These are phyloP conservation scores for Agapetus fuscipes DNA, from an alignment of 2,888 invertebrate genomes.

Conservation along the genomic window DNA sequence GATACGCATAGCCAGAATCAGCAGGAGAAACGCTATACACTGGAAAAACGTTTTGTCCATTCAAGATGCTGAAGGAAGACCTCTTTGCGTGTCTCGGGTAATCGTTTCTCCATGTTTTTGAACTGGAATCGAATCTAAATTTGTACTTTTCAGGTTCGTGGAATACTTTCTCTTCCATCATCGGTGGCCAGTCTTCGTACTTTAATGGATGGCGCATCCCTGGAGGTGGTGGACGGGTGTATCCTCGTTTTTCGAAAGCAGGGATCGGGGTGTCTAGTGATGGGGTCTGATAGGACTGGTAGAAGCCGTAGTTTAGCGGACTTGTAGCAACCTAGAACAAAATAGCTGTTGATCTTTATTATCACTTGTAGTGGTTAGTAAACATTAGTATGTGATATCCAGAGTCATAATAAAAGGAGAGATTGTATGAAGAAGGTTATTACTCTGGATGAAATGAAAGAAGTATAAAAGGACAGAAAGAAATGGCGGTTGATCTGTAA, in stretches of 20 bases:
- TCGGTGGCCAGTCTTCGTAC: not conserved
- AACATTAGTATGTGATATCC: too few species aligned
- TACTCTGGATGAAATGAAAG: too few species aligned
- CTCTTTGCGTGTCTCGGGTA: conserved; percentile 6
- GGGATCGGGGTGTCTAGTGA: conserved; percentile 28
- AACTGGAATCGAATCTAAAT: conserved; percentile 21
- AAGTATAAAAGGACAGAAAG: too few species aligned
- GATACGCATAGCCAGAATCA: not conserved
- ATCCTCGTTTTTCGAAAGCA: conserved; percentile 35
- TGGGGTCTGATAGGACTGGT: conserved; percentile 46
- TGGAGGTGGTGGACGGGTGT: conserved; percentile 26
- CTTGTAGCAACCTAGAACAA: conserved; percentile 56
- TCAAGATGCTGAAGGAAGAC: conserved; percentile 7
- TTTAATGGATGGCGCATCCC: conserved; percentile 22
- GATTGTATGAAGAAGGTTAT: too few species aligned
- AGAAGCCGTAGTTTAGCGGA: conserved; percentile 67
- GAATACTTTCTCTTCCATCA: conserved; percentile 12
- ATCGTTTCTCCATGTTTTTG: conserved; percentile 20
- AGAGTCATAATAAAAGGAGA: too few species aligned
- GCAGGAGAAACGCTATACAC: conserved; percentile 15
- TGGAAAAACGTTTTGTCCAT: conserved; percentile 18
- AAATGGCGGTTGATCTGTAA: too few species aligned
- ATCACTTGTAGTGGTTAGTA: conserved; percentile 8
- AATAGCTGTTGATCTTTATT: conserved; percentile 31
- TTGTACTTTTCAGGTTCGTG: conserved; percentile 29